Evolutionary conservation across 2,888 invertebrate genomes (phyloP).

Genomic region (Noctua janthina): DNA sequence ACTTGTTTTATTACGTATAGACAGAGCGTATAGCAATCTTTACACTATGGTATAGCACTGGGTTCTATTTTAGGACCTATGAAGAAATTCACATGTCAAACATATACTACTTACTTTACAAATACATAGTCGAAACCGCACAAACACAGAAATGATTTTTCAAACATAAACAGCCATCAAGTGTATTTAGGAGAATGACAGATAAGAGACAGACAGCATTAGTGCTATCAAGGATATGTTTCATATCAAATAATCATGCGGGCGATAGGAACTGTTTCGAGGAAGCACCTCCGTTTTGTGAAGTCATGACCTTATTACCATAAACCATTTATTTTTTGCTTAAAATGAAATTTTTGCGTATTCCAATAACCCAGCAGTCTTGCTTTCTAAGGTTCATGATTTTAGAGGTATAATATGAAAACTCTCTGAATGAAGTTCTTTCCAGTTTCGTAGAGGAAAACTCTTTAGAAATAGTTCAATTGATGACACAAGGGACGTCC

Average conservation of each 20-base stretch:
- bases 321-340: neutral
- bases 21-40: neutral
- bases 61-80: slow-evolving; percentile 8
- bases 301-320: slow-evolving; percentile 35
- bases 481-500: neutral
- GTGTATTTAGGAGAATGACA: slow-evolving; percentile 26
- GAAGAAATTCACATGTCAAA: neutral
- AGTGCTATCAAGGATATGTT: slow-evolving; percentile 46
- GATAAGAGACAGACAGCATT: slow-evolving; percentile 38
- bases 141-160: slow-evolving; percentile 1
- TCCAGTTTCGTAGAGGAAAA: slow-evolving; percentile 2
- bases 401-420: neutral
- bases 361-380: neutral
- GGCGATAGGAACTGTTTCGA: slow-evolving; percentile 57
- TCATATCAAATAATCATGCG: slow-evolving; percentile 63
- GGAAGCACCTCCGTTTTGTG: slow-evolving; percentile 50
- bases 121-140: neutral
- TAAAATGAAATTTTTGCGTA: neutral
- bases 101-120: neutral
- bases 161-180: neutral
- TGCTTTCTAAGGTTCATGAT: neutral
- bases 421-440: neutral
- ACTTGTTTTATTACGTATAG: slow-evolving; percentile 17
- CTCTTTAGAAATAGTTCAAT: neutral
- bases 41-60: neutral